Evolutionary conservation across 2,888 invertebrate species (phyloP).

Genomic region (Scelioninae gen. 2): DNA sequence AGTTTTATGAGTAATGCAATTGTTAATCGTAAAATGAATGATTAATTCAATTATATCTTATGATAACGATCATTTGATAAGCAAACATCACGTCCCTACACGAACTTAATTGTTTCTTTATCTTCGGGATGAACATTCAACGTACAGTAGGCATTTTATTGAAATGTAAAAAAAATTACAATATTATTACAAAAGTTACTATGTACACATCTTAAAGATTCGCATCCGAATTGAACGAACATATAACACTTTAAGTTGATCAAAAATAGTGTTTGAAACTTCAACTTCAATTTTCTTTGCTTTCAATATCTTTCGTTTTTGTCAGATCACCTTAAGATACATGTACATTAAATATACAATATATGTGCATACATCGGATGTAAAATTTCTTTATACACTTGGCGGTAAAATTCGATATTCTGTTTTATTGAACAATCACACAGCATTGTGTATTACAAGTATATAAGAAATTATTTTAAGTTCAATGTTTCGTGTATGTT

Average conservation of each 20-base stretch:
- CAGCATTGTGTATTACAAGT: constrained; percentile 11
- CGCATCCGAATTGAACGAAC: constrained; percentile 59
- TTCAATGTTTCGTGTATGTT: constrained; percentile 9
- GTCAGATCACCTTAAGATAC: constrained; percentile 39
- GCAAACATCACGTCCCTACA: constrained; percentile 23
- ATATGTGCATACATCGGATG: constrained; percentile 41
- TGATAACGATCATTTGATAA: constrained; percentile 9
- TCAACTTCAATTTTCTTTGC: not conserved
- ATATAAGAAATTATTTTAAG: constrained; percentile 31
- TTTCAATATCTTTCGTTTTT: not conserved
- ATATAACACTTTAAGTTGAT: constrained; percentile 28
- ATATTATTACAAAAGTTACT: constrained; percentile 66
- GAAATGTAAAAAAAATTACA: constrained; percentile 55
- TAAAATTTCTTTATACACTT: constrained; percentile 40
- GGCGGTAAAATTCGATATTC: constrained; percentile 16
- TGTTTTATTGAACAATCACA: not conserved
- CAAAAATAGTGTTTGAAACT: constrained; percentile 10
- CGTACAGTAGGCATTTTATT: constrained; percentile 38
- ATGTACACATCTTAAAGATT: constrained; percentile 65
- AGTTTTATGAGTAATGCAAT: constrained; percentile 17
- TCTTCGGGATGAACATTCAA: constrained; percentile 26
- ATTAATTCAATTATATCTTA: constrained; percentile 3
- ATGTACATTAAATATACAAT: constrained; percentile 59
- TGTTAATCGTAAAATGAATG: constrained; percentile 16
- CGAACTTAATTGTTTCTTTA: constrained; percentile 9